Percentiles rank a stretch among this genome's conserved stretches.
These are phyloP conservation scores for Drosophila malerkotliana DNA, from an alignment of 1,140 invertebrate genomes.

Conservation along the genomic window DNA sequence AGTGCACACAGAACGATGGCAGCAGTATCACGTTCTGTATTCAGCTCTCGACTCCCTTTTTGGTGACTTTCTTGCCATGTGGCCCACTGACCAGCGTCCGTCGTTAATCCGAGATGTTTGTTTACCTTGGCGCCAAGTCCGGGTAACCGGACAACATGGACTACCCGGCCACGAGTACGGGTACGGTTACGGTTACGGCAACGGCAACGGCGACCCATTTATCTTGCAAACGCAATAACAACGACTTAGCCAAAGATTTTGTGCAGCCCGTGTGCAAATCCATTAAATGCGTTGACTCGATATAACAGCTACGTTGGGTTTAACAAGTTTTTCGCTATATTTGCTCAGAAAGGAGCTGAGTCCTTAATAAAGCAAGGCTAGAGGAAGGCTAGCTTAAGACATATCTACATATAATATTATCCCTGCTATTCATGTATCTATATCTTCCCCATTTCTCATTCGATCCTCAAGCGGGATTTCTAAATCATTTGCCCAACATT, in stretches of 20 bases:
- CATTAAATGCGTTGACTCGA: conserved; percentile 61
- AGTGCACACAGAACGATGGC: conserved; percentile 16
- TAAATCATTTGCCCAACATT: too few relatives aligned
- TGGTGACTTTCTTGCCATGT: conserved; percentile 23
- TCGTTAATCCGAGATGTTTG: conserved; percentile 83
- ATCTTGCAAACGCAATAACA: conserved; percentile 81
- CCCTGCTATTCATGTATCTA: neutral
- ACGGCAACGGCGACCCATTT: conserved; percentile 60
- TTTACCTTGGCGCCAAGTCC: conserved; percentile 68
- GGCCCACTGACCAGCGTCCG: conserved; percentile 65
- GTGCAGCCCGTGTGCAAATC: conserved; percentile 68
- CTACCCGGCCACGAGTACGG: conserved; percentile 1
- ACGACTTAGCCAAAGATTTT: conserved; percentile 77
- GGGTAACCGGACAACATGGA: conserved; percentile 23
- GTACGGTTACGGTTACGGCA: conserved; percentile 12
- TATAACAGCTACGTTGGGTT: conserved; percentile 41
- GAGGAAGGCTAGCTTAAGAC: too few relatives aligned
- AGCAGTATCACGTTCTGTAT: conserved; percentile 47
- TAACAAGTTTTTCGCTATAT: conserved; percentile 63
- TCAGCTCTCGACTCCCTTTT: conserved; percentile 11
- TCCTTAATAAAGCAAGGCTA: neutral
- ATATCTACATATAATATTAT: too few relatives aligned
- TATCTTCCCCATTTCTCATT: too few relatives aligned
- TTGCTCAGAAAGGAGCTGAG: conserved; percentile 18
- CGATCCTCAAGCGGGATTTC: too few relatives aligned